Conservation (phyloP, 2,888 invertebrate genomes). For the Empis livida region DNA sequence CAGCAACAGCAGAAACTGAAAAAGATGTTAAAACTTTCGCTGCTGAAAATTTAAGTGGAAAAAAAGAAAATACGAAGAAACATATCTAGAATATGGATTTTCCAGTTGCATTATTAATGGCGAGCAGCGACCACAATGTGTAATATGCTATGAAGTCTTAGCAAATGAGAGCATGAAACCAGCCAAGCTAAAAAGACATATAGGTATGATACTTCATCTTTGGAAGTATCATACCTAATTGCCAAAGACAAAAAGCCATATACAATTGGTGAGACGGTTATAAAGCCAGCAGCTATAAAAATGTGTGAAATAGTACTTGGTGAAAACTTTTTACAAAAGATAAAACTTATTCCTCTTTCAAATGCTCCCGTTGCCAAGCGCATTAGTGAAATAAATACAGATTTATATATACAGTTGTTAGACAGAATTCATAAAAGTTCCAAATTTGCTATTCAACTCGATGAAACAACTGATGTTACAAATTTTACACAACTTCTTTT, state of each 20-base stretch:
- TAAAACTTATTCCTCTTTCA: background rate
- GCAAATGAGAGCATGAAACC: background rate
- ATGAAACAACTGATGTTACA: background rate
- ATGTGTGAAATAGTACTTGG: background rate
- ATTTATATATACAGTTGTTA: background rate
- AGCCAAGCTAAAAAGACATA: background rate
- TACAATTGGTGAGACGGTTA: background rate
- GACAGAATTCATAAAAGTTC: background rate
- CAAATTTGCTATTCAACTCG: background rate
- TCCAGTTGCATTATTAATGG: background rate
- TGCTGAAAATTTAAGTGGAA: background rate
- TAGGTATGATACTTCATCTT: background rate
- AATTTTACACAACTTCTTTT: background rate
- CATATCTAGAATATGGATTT: background rate
- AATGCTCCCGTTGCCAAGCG: background rate
- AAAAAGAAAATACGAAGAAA: background rate
- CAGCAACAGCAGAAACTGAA: background rate
- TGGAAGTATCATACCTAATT: background rate
- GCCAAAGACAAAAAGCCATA: background rate
- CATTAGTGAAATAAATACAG: background rate
- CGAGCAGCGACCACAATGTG: slow-evolving; percentile 1
- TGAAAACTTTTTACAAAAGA: background rate
- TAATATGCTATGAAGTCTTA: slow-evolving; percentile 1
- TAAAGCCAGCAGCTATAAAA: background rate
- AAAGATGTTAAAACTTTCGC: no score